phyloP scores from a whole-genome alignment of 2,113 vertebrate genomes.

The Alosa alosa region DNA sequence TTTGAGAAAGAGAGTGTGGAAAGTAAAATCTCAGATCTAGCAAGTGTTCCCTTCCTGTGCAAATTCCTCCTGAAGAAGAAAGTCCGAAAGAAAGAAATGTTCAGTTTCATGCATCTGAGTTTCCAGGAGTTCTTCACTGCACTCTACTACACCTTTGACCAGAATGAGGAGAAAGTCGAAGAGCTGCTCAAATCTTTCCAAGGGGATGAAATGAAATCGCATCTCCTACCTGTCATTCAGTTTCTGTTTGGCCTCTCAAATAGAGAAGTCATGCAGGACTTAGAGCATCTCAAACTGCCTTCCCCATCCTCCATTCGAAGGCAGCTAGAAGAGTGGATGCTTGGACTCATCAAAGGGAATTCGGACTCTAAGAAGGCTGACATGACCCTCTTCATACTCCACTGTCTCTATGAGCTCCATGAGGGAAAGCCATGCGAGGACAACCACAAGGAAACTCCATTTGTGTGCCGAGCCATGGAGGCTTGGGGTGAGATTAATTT shows the following conservation, averaged over 20 bases:
- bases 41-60: constrained; percentile 25
- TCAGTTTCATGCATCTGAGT: constrained; percentile 48
- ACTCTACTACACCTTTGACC: constrained; percentile 29
- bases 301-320: background rate
- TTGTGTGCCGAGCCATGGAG: background rate
- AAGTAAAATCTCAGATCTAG: background rate
- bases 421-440: too few species aligned
- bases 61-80: constrained; percentile 31
- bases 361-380: background rate
- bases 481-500: background rate
- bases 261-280: background rate
- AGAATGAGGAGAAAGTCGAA: background rate
- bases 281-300: background rate
- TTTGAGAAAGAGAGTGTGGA: constrained; percentile 19
- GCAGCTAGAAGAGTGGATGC: constrained; percentile 28
- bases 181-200: background rate
- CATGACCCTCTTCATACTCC: background rate
- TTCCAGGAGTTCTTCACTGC: constrained; percentile 61
- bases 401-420: too few species aligned
- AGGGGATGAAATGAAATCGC: background rate
- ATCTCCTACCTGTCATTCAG: background rate
- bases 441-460: too few species aligned
- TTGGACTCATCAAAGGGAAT: background rate
- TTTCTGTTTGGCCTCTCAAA: constrained; percentile 17
- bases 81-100: constrained; percentile 18